A percentile compares a stretch with the other conserved stretches of the same genome.
phyloP scores from a whole-genome alignment of 2,797 vertebrate genomes.

The Pelochelys cantorii region DNA sequence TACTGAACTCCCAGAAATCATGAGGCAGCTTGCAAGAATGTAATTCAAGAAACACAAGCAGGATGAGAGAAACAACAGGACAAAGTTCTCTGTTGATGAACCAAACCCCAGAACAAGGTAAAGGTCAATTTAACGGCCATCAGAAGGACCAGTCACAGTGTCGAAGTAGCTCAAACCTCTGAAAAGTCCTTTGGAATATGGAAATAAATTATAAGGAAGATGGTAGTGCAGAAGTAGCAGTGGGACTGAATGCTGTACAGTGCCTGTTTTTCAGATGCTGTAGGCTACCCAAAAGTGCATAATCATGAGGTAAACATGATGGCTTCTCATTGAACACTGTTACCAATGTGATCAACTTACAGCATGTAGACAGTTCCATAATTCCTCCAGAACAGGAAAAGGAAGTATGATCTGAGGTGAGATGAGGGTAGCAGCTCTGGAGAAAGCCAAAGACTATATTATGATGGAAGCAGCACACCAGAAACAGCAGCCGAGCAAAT shows the following conservation, averaged over 20 bases:
- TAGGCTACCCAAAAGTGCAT: neutral
- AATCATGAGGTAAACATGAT: neutral
- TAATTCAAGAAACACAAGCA: neutral
- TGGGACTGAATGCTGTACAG: neutral
- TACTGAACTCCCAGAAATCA: neutral
- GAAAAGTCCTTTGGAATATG: neutral
- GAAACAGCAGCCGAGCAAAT: fast-evolving
- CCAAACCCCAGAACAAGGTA: neutral
- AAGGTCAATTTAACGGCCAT: neutral
- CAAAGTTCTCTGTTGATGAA: neutral
- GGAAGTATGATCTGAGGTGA: neutral
- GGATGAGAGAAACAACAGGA: neutral
- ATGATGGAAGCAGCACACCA: neutral
- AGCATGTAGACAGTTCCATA: neutral
- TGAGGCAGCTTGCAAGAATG: neutral
- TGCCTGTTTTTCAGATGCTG: neutral
- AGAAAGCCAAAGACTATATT: neutral
- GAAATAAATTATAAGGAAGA: neutral
- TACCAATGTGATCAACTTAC: neutral
- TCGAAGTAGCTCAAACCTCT: neutral
- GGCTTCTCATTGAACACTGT: neutral
- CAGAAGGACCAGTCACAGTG: neutral
- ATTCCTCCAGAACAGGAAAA: neutral
- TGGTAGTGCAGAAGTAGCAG: neutral
- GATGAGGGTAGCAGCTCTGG: neutral